Conservation (phyloP, 2,888 invertebrate species). For the Amphipyra berbera region DNA sequence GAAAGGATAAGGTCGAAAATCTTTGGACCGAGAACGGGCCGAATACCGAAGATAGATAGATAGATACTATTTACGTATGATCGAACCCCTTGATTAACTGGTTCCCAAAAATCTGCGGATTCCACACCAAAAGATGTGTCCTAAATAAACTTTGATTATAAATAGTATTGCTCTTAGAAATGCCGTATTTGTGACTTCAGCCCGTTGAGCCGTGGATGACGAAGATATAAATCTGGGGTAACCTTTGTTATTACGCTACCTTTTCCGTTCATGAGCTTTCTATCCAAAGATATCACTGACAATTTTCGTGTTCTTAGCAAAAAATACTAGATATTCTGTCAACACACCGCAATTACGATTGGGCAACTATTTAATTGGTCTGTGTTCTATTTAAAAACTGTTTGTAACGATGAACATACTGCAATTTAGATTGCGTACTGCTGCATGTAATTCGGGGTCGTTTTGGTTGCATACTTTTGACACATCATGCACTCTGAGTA, state of each 20-base stretch:
- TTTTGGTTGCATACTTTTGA: background rate
- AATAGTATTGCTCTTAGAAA: conserved; percentile 1
- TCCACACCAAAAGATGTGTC: conserved; percentile 9
- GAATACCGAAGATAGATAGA: background rate
- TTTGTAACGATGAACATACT: conserved; percentile 20
- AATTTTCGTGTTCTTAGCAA: background rate
- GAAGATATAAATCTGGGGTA: background rate
- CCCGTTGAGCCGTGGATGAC: conserved; percentile 4
- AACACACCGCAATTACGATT: conserved; percentile 27
- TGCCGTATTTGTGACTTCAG: conserved; percentile 1
- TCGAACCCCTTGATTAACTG: background rate
- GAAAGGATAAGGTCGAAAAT: background rate
- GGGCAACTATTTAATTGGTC: conserved; percentile 29
- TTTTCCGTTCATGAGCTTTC: no score
- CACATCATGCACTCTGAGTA: background rate
- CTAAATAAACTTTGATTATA: conserved; percentile 28
- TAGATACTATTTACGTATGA: conserved; percentile 16
- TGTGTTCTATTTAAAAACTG: conserved; percentile 24
- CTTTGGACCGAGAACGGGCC: background rate
- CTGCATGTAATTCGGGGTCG: background rate
- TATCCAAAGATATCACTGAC: background rate
- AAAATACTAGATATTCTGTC: conserved; percentile 7
- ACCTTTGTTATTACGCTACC: no score
- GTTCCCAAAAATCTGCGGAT: conserved; percentile 3
- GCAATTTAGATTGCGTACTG: conserved; percentile 19